Percentiles rank a stretch among this genome's conserved stretches.
Conservation (phyloP, 2,888 invertebrate species). For the Ellobium chinense region DNA sequence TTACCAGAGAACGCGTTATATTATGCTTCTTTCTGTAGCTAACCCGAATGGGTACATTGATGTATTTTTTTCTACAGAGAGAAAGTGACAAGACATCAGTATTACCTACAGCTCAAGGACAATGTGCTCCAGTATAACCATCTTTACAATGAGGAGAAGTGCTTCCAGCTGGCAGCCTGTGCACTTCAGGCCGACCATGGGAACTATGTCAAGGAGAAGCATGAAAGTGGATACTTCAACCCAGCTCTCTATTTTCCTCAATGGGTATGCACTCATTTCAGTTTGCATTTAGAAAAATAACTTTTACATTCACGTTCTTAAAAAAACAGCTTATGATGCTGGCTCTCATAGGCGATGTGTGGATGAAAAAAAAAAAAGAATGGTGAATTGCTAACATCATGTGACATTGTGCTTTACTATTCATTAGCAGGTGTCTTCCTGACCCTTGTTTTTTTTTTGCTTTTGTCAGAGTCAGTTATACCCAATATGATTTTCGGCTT, state of each 20-base stretch:
- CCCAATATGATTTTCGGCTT: too few species aligned
- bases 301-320: background rate
- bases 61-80: slow-evolving; percentile 81
- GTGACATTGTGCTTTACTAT: too few species aligned
- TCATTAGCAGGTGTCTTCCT: too few species aligned
- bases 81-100: slow-evolving; percentile 94
- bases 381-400: too few species aligned
- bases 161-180: slow-evolving; percentile 90
- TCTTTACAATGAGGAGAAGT: slow-evolving; percentile 80
- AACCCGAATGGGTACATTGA: too few species aligned
- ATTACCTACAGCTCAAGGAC: slow-evolving; percentile 95
- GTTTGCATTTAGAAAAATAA: background rate
- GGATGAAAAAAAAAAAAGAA: background rate
- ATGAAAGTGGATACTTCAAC: slow-evolving; percentile 84
- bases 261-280: slow-evolving; percentile 76
- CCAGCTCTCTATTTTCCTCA: slow-evolving; percentile 91
- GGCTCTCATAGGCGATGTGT: too few species aligned
- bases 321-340: too few species aligned
- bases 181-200: slow-evolving; percentile 96
- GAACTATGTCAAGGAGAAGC: slow-evolving; percentile 86
- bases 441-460: too few species aligned
- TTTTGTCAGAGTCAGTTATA: too few species aligned
- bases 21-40: too few species aligned
- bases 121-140: slow-evolving; percentile 84
- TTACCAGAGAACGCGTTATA: too few species aligned